These are phyloP conservation scores for Allacma fusca DNA, from an alignment of 2,888 invertebrate genomes.

Conservation along the genomic window DNA sequence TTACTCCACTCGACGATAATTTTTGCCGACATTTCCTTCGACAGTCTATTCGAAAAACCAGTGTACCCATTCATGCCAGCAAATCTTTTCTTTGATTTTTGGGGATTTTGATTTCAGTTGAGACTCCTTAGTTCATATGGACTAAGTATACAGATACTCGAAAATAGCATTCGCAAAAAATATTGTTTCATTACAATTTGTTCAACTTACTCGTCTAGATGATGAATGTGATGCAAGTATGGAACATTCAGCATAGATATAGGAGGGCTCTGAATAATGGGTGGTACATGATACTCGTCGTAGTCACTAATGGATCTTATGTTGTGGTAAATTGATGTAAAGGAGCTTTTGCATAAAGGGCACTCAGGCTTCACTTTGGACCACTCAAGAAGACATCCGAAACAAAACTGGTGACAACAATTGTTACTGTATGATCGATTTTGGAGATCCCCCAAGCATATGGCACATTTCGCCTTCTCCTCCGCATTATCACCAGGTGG, in stretches of 20 bases:
- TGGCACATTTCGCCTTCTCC: slow-evolving; percentile 76
- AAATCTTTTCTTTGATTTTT: no score
- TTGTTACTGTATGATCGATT: slow-evolving; percentile 92
- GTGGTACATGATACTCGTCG: slow-evolving; percentile 76
- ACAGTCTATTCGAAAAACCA: no score
- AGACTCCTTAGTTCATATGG: no score
- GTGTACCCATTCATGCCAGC: no score
- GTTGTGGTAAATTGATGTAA: slow-evolving; percentile 91
- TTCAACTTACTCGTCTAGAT: slow-evolving; percentile 29
- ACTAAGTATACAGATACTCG: no score
- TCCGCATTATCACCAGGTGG: slow-evolving; percentile 41
- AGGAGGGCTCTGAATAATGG: slow-evolving; percentile 35
- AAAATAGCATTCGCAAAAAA: not conserved
- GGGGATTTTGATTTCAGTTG: no score
- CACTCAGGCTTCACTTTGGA: slow-evolving; percentile 93
- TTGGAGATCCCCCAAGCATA: slow-evolving; percentile 84
- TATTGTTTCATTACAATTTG: not conserved
- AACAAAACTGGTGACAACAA: slow-evolving; percentile 94
- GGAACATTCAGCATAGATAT: slow-evolving; percentile 21
- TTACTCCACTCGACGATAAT: no score
- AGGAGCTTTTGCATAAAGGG: slow-evolving; percentile 91
- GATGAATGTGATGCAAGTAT: slow-evolving; percentile 29
- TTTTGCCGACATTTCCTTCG: no score
- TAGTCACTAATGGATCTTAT: slow-evolving; percentile 86
- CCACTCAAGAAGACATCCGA: slow-evolving; percentile 91